Base-by-base conservation (phyloP, 2,888 invertebrate genomes). In the Lamproptera curius region DNA sequence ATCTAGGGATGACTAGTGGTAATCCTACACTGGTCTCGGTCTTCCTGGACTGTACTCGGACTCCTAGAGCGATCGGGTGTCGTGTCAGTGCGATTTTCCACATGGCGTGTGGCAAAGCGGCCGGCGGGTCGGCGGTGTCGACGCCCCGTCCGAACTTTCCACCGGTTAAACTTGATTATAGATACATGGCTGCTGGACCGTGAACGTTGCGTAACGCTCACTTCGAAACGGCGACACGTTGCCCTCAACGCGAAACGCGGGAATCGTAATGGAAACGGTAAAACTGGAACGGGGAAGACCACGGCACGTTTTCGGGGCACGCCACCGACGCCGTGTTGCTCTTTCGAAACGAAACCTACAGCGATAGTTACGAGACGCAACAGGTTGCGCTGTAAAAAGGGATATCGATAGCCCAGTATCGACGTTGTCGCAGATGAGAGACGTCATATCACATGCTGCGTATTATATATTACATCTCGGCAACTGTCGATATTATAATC, bases 61-160 rank as follows among this genome's bases (percentile, higher is more conserved):
- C 43, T 52, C 48, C 34, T 50, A 40, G 57, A 50, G 59, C 66
- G 67, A 70, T 78, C 72, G 63, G 64, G 65, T 77, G 67, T 76
- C 71, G 55, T 58, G 60, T 68, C 67, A 66, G 67, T 63, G 73
- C 68, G 69, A 76, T 82, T 82, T 79, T 75, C 78, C 75, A 65
- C 58, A 66, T 67, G 68, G 60, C 73, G 79, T 67, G 55, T 73
- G 66, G 62, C 76, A 76, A 81, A 81, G 79, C 66, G 62, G 56
- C 61, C 60, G 52, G 59, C 56, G 50, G 39, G 49, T 42, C 39
- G 42, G 58, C 58, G 66, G 70, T 67, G 79, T 72, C 77, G 71
- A 72, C 73, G 76, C 70, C 75, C 82, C 65, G 72, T 67, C 62
- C 78, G 81, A 83, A 82, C 85, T 85, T 84, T 84, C 82, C 83